Percentiles rank a stretch among this genome's conserved stretches.
phyloP scores from a whole-genome alignment of 2,888 invertebrate species.

The Geophilus truncorum region DNA sequence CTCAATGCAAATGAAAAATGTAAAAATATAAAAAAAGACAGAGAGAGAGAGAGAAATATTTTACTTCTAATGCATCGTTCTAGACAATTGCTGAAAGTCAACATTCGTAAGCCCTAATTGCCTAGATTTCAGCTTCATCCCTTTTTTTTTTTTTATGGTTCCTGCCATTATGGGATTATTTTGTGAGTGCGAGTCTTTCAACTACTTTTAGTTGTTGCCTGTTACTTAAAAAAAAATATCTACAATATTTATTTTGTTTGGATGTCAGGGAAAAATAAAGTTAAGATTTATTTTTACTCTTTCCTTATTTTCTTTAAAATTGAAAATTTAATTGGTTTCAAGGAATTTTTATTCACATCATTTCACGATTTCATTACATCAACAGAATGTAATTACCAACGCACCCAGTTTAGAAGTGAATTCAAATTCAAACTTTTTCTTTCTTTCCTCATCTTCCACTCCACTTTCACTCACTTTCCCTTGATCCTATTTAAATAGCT shows the following conservation, averaged over 20 bases:
- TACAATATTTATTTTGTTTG: no score
- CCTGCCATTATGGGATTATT: neutral
- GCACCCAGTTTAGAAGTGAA: neutral
- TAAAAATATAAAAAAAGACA: neutral
- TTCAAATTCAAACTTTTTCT: neutral
- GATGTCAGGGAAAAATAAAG: neutral
- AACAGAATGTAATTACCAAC: slow-evolving; percentile 7
- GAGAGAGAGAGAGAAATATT: neutral
- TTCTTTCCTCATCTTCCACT: neutral
- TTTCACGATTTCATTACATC: slow-evolving; percentile 1
- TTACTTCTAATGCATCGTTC: neutral
- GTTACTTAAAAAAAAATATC: no score
- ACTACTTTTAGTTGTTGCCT: slow-evolving; percentile 8
- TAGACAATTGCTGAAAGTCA: no score
- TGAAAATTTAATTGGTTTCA: slow-evolving; percentile 8
- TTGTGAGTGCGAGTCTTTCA: neutral
- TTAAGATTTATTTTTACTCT: neutral
- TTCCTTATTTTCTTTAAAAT: no score
- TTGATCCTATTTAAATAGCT: neutral
- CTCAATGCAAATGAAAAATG: neutral
- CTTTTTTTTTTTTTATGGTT: neutral
- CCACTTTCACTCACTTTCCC: no score
- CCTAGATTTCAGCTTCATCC: neutral
- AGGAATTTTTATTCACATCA: neutral
- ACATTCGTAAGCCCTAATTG: neutral